Evolutionary conservation across 2,113 vertebrate species (phyloP), one percentile per base, ranked within the genome.

Genomic region (Ginglymostoma cirratum): DNA sequence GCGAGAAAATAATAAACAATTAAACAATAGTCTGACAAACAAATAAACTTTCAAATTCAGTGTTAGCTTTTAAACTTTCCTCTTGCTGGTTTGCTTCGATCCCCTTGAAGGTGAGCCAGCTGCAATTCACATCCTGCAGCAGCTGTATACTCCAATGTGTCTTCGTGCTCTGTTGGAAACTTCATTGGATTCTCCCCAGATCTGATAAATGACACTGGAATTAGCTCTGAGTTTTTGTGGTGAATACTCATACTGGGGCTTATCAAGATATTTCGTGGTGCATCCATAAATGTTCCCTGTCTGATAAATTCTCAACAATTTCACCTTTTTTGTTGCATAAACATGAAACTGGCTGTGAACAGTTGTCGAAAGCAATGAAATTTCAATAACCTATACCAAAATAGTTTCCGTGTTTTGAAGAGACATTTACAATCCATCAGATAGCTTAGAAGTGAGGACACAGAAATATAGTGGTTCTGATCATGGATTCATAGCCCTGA

Each of bases 181-280:
- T 89, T 34, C 30, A 61, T 66, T 67, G 15, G 61, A 38, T 65
- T 66, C 19, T 38, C 89, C 89, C 17, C 19, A 66, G 12, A 93
- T 93, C 65, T 67, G 89, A n/a, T 93, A 19, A n/a, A 66, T 66
- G n/a, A 93, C 34, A 38, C 66, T 93, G 61, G 89, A 93, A 66
- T 93, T 93, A 23, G 17, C n/a, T 67, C 89, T 42, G 61, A 93
- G 67, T 93, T 93, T 61, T 66, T 92, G 0, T 93, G 65, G 89
- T 38, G 6, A 83, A 38, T 17, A 34, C 12, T n/a, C 34, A 80
- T 3, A 19, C 80, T 83, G 80, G 19, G 38, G 6, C 17, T 19
- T 42, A 42, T 45, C 80, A 19, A 42, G 38, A 42, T 80, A 19
- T 80, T 38, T 80, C 14, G 5, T 83, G 19, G 38, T 45, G 38